These are phyloP conservation scores for Danionella cerebrum DNA, from an alignment of 2,113 vertebrate species.

Conservation along the genomic window DNA sequence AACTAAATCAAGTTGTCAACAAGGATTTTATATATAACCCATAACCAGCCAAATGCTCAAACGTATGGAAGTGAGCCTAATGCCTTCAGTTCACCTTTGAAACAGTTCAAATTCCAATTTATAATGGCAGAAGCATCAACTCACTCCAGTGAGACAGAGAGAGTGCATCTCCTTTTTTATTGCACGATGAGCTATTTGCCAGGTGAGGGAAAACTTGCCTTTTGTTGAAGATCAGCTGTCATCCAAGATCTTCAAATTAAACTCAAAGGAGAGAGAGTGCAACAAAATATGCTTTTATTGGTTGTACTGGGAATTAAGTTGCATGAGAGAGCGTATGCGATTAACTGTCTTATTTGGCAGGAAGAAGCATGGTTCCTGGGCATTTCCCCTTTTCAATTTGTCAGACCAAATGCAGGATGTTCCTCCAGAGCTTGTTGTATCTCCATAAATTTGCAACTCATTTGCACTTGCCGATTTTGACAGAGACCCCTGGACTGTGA, in stretches of 20 bases:
- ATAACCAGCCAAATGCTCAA: no score
- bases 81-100: not conserved
- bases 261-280: constrained; percentile 36
- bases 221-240: constrained; percentile 44
- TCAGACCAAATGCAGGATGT: constrained; percentile 43
- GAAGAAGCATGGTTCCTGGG: constrained; percentile 46
- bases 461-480: constrained; percentile 53
- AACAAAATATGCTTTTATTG: constrained; percentile 30
- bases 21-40: constrained; percentile 31
- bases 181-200: constrained; percentile 42
- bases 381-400: constrained; percentile 45
- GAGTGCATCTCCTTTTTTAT: constrained; percentile 21
- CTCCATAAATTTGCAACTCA: constrained; percentile 59
- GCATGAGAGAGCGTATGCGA: constrained; percentile 44
- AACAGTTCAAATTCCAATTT: not conserved
- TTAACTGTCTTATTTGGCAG: constrained; percentile 51
- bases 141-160: not conserved
- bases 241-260: constrained; percentile 44
- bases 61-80: not conserved
- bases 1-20: constrained; percentile 47
- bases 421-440: constrained; percentile 43
- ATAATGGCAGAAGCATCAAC: not conserved
- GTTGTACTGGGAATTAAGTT: constrained; percentile 51
- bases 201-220: constrained; percentile 41
- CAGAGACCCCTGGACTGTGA: constrained; percentile 36